A percentile compares a stretch with the other conserved stretches of the same genome.
Evolutionary conservation across 2,113 vertebrate species (phyloP).

Genomic region (Coregonus clupeaformis): DNA sequence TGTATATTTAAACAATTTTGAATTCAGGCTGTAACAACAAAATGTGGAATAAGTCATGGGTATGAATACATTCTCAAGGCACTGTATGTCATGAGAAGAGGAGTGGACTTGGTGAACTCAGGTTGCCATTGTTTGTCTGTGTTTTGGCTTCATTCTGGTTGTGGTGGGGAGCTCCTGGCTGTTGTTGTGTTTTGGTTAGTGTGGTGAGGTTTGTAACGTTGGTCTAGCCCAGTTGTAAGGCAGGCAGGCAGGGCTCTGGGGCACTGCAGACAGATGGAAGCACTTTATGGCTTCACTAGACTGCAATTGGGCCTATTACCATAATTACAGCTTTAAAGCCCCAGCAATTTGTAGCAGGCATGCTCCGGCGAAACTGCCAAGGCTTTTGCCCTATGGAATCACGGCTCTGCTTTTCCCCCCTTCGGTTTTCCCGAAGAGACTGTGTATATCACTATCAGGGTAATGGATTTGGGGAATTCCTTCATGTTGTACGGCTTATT

Average conservation of each 20-base stretch:
- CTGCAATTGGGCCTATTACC: slow-evolving; percentile 82
- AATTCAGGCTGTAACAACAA: too few species aligned
- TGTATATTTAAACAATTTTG: too few species aligned
- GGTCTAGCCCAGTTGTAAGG: slow-evolving; percentile 41
- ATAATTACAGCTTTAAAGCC: slow-evolving; percentile 86
- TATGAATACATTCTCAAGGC: too few species aligned
- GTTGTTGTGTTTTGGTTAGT: slow-evolving; percentile 44
- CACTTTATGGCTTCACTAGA: slow-evolving; percentile 84
- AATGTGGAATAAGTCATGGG: too few species aligned
- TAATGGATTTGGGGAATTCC: slow-evolving; percentile 17
- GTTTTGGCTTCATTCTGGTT: slow-evolving; percentile 5
- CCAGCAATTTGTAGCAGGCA: slow-evolving; percentile 81
- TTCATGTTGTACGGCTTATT: slow-evolving; percentile 12
- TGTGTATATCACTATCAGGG: slow-evolving; percentile 16
- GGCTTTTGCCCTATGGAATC: slow-evolving; percentile 58
- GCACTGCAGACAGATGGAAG: slow-evolving; percentile 81
- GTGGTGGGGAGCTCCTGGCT: slow-evolving; percentile 13
- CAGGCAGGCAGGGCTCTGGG: slow-evolving; percentile 43
- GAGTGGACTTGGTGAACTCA: too few species aligned
- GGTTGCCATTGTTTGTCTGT: slow-evolving; percentile 13
- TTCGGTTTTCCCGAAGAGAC: slow-evolving; percentile 8
- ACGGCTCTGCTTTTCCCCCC: slow-evolving; percentile 17
- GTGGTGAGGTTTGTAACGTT: slow-evolving; percentile 27
- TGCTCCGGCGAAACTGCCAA: slow-evolving; percentile 65
- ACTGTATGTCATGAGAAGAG: too few species aligned